Base-by-base conservation (phyloP, 2,113 vertebrate genomes). In the Ictidomys tridecemlineatus region DNA sequence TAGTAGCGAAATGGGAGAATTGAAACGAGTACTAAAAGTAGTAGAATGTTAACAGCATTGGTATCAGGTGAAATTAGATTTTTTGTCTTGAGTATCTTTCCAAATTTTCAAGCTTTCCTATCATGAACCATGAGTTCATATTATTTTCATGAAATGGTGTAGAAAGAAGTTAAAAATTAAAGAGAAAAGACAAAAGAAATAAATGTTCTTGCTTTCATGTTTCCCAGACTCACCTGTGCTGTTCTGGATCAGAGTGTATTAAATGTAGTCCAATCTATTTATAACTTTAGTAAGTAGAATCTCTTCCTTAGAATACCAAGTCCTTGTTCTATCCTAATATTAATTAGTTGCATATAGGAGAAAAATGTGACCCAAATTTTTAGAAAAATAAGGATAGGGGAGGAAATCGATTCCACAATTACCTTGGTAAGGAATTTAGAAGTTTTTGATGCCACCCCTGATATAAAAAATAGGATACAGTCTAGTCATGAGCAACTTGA, bases 91-190 rank as follows among this genome's bases (percentile, higher is more conserved):
- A 72, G 34, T 37, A 37, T 69, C 14, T 72, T 53, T 18, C 28
- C 85, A 51, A n/a, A 32, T 39, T 48, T 82, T 51, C 18, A 16
- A 73, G 39, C 18, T 51, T 4, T 74, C 12, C 37, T 78, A 26
- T 2, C 3, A 56, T 17, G 1, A 79, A 26, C 3, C 1, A 56
- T 12, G 1, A 79, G 2, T 42, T 13, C 1, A n/a, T 4, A 67
- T 28, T 34, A 32, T 73, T 56, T n/a, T 28, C n/a, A n/a, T n/a
- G 42, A 67, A 76, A 56, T 65, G 5, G 24, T 3, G 4, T 48
- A 53, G 16, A 48, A 18, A 0, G 45, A n/a, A 74, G 34, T 14
- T 51, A 37, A 82, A 78, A 18, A 42, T 1, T 14, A 8, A 32
- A 73, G 30, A 56, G 22, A 77, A 70, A 30, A 20, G 13, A 10